These are phyloP conservation scores for Drosophila simulans DNA, from an alignment of 1,140 invertebrate species.

Conservation along the genomic window DNA sequence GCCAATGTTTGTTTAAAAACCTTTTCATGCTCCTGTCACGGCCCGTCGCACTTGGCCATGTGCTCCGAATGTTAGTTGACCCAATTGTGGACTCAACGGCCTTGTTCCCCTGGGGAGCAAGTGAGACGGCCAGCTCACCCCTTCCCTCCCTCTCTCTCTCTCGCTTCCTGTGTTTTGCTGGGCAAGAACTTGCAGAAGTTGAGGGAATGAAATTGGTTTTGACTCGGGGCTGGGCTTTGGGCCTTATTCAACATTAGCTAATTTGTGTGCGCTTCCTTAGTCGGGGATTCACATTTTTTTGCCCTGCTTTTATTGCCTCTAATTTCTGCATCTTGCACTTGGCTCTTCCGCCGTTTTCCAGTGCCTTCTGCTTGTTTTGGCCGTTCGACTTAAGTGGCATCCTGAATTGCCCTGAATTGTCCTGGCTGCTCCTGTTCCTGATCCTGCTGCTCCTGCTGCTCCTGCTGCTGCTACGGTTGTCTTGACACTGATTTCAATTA, in stretches of 20 bases:
- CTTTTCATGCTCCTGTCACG: conserved; percentile 59
- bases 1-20: conserved; percentile 47
- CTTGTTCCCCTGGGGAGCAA: conserved; percentile 8
- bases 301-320: conserved; percentile 10
- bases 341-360: conserved; percentile 1
- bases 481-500: conserved; percentile 81
- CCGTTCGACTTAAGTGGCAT: conserved; percentile 61
- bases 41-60: conserved; percentile 65
- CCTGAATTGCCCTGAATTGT: conserved; percentile 36
- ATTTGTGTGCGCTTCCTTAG: conserved; percentile 63
- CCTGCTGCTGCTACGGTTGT: conserved; percentile 21
- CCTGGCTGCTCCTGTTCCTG: conserved; percentile 16
- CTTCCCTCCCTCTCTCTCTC: not conserved
- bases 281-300: not conserved
- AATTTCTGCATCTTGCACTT: conserved; percentile 49
- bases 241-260: conserved; percentile 76
- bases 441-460: not conserved
- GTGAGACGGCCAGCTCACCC: not conserved
- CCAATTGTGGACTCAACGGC: conserved; percentile 57
- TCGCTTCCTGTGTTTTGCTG: not conserved
- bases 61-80: conserved; percentile 77
- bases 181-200: conserved; percentile 42
- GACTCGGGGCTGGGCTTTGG: conserved; percentile 7
- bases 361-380: conserved; percentile 28
- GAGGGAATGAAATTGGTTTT: conserved; percentile 63